A percentile compares a stretch with the other conserved stretches of the same genome.
Conservation (phyloP, 2,888 invertebrate species). For the Heliconius hortense region DNA sequence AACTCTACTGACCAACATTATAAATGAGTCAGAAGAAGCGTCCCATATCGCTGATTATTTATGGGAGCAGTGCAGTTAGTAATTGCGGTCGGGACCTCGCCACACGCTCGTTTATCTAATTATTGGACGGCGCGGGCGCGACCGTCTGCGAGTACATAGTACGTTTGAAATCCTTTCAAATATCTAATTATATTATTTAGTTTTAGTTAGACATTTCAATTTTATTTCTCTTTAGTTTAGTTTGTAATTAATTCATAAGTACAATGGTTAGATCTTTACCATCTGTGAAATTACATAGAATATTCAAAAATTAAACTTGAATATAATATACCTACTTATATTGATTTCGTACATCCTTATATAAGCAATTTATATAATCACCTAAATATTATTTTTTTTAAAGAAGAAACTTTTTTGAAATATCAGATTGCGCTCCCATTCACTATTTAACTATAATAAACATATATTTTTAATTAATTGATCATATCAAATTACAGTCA, state of each 20-base stretch:
- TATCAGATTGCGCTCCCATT: too few species aligned
- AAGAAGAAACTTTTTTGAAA: too few species aligned
- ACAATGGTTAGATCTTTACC: not conserved
- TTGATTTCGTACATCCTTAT: not conserved
- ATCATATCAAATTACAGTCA: too few species aligned
- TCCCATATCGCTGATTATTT: conserved; percentile 77
- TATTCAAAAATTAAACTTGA: not conserved
- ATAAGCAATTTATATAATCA: not conserved
- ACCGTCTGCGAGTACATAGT: conserved; percentile 26
- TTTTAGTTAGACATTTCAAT: not conserved
- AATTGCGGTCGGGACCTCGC: conserved; percentile 80
- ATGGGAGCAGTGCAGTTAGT: conserved; percentile 67
- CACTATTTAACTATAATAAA: too few species aligned
- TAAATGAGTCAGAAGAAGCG: conserved; percentile 67
- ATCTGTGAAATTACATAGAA: not conserved
- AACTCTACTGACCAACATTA: conserved; percentile 51
- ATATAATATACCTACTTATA: not conserved
- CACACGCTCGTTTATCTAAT: conserved; percentile 80
- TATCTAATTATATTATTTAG: not conserved
- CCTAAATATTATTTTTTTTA: too few species aligned
- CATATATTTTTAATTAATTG: too few species aligned
- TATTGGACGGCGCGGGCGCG: conserved; percentile 49
- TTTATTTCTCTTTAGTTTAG: not conserved
- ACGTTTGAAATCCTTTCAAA: conserved; percentile 16
- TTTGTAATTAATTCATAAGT: not conserved